phyloP scores from a whole-genome alignment of 2,888 invertebrate genomes.

The Isotomurus palustris region DNA sequence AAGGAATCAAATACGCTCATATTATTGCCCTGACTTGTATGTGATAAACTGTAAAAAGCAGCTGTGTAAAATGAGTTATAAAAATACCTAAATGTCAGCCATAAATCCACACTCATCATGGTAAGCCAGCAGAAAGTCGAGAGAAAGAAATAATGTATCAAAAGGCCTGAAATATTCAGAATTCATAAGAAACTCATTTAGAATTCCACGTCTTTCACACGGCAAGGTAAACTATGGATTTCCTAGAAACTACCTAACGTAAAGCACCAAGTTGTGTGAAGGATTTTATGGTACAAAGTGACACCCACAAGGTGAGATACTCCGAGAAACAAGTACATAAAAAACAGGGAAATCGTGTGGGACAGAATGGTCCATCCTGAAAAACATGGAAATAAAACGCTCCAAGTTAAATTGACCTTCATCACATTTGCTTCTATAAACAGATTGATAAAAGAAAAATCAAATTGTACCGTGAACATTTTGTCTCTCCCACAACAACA shows the following conservation, averaged over 20 bases:
- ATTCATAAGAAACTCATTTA: no score
- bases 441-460: slow-evolving; percentile 30
- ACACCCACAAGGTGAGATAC: slow-evolving; percentile 36
- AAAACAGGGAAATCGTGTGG: slow-evolving; percentile 28
- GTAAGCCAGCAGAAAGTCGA: slow-evolving; percentile 47
- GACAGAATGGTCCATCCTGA: slow-evolving; percentile 37
- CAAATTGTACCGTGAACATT: slow-evolving; percentile 46
- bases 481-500: slow-evolving; percentile 43
- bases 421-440: slow-evolving; percentile 7
- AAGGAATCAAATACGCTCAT: not conserved
- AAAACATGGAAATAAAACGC: slow-evolving; percentile 7
- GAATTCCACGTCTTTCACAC: no score
- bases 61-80: not conserved
- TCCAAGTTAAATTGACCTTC: slow-evolving; percentile 27
- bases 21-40: not conserved
- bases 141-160: slow-evolving; percentile 44
- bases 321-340: slow-evolving; percentile 37
- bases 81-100: slow-evolving; percentile 46
- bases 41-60: not conserved
- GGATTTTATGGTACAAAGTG: slow-evolving; percentile 14
- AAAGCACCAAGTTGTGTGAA: slow-evolving; percentile 33
- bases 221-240: no score
- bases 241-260: slow-evolving; percentile 38
- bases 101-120: slow-evolving; percentile 47
- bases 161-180: slow-evolving; percentile 19